A percentile compares a stretch with the other conserved stretches of the same genome.
Conservation (phyloP, 2,888 invertebrate species). For the Trypoxylon attenuatum region DNA sequence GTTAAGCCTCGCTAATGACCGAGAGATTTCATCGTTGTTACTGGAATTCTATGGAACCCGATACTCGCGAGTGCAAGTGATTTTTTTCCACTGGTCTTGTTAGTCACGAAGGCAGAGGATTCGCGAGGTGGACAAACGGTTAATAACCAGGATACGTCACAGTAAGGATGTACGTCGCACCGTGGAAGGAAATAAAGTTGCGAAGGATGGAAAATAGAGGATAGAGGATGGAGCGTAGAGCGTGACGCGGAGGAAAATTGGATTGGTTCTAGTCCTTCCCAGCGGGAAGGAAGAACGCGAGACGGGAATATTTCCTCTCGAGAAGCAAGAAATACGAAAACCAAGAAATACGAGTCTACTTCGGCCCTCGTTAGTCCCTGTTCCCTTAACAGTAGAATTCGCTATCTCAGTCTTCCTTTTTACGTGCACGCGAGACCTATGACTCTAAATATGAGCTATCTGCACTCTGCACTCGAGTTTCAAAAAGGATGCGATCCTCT, state of each 20-base stretch:
- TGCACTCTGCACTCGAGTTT: too few species aligned
- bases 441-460: too few species aligned
- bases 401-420: background rate
- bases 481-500: too few species aligned
- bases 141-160: conserved; percentile 30
- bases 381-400: conserved; percentile 17
- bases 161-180: background rate
- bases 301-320: conserved; percentile 28
- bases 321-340: conserved; percentile 24
- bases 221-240: conserved; percentile 17
- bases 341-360: too few species aligned
- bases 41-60: too few species aligned
- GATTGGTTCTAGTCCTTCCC: conserved; percentile 31
- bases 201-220: conserved; percentile 19
- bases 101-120: background rate
- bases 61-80: background rate
- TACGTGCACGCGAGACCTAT: background rate
- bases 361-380: conserved; percentile 39
- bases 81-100: background rate
- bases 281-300: conserved; percentile 2
- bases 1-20: too few species aligned
- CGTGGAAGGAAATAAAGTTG: conserved; percentile 11
- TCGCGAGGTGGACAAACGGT: background rate
- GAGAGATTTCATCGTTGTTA: too few species aligned
- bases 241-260: conserved; percentile 29